Conservation (phyloP, 2,888 invertebrate genomes). For the Macrophya alboannulata region DNA sequence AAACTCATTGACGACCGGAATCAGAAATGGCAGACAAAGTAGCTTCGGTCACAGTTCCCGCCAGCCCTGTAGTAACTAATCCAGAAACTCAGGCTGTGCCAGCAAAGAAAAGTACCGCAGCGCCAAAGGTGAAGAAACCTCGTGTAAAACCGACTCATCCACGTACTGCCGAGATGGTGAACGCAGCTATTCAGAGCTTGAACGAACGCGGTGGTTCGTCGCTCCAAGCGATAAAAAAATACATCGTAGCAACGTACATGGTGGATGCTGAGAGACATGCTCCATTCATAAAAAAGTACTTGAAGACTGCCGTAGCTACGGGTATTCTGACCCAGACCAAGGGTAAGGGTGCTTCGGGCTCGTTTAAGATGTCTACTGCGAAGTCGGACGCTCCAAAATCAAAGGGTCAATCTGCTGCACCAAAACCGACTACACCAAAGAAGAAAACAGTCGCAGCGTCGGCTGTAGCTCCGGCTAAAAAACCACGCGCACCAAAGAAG, state of each 20-base stretch:
- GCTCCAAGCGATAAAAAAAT: slow-evolving; percentile 83
- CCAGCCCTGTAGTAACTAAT: slow-evolving; percentile 42
- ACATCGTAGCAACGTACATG: slow-evolving; percentile 83
- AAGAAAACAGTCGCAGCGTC: slow-evolving; percentile 65
- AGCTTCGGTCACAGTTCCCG: slow-evolving; percentile 36
- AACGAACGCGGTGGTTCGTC: slow-evolving; percentile 84
- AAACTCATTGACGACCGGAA: neutral
- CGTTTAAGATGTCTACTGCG: slow-evolving; percentile 78
- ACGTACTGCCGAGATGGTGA: slow-evolving; percentile 82
- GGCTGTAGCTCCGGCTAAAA: slow-evolving; percentile 61
- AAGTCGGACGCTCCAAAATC: slow-evolving; percentile 57
- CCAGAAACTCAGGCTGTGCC: slow-evolving; percentile 58
- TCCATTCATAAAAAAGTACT: slow-evolving; percentile 83
- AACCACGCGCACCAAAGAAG: slow-evolving; percentile 64
- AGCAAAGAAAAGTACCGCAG: slow-evolving; percentile 67
- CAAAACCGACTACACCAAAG: slow-evolving; percentile 60
- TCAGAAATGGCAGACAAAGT: slow-evolving; percentile 37
- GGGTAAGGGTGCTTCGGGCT: slow-evolving; percentile 81
- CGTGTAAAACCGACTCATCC: slow-evolving; percentile 80
- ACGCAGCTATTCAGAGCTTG: slow-evolving; percentile 81
- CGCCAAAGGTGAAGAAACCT: slow-evolving; percentile 70
- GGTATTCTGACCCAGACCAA: slow-evolving; percentile 81
- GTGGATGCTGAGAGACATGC: slow-evolving; percentile 82
- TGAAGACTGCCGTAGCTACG: slow-evolving; percentile 82
- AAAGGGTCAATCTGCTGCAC: slow-evolving; percentile 55